These are phyloP conservation scores for Drosophila prolongata DNA, from an alignment of 2,888 invertebrate genomes.

Conservation along the genomic window DNA sequence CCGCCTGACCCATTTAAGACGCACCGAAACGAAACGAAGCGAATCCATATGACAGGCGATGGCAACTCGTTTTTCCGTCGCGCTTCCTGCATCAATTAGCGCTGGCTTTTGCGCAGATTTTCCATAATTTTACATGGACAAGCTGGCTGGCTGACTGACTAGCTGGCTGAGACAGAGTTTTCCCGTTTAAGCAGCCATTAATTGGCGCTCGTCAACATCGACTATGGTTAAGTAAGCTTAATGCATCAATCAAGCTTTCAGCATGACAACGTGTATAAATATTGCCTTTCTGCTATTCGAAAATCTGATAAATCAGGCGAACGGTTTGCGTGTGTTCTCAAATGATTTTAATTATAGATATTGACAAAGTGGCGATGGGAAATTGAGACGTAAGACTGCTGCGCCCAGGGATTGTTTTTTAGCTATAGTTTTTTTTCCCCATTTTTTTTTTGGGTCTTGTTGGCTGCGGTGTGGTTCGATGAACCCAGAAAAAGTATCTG, in stretches of 20 bases:
- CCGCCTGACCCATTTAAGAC: slow-evolving; percentile 68
- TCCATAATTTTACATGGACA: slow-evolving; percentile 60
- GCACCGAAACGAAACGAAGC: slow-evolving; percentile 44
- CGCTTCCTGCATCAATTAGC: slow-evolving; percentile 79
- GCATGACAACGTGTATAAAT: slow-evolving; percentile 46
- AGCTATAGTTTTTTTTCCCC: slow-evolving; percentile 35
- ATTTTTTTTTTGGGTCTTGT: not conserved
- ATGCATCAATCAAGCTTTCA: slow-evolving; percentile 70
- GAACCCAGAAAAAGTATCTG: slow-evolving; percentile 57
- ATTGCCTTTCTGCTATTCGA: slow-evolving; percentile 49
- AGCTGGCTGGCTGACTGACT: slow-evolving; percentile 11
- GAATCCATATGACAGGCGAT: slow-evolving; percentile 54
- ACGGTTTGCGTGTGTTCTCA: slow-evolving; percentile 72
- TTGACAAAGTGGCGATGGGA: slow-evolving; percentile 58
- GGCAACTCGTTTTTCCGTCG: slow-evolving; percentile 65
- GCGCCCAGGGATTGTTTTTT: slow-evolving; percentile 56
- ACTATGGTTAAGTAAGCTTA: slow-evolving; percentile 54
- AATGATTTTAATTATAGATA: slow-evolving; percentile 76
- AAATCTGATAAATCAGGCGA: slow-evolving; percentile 60
- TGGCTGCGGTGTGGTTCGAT: slow-evolving; percentile 53
- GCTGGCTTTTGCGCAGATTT: slow-evolving; percentile 54
- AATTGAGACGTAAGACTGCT: slow-evolving; percentile 69
- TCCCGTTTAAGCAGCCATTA: slow-evolving; percentile 55
- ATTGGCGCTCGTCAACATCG: slow-evolving; percentile 62
- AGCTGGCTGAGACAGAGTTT: slow-evolving; percentile 26